Conservation (phyloP, 2,113 vertebrate genomes). For the Anas platyrhynchos region DNA sequence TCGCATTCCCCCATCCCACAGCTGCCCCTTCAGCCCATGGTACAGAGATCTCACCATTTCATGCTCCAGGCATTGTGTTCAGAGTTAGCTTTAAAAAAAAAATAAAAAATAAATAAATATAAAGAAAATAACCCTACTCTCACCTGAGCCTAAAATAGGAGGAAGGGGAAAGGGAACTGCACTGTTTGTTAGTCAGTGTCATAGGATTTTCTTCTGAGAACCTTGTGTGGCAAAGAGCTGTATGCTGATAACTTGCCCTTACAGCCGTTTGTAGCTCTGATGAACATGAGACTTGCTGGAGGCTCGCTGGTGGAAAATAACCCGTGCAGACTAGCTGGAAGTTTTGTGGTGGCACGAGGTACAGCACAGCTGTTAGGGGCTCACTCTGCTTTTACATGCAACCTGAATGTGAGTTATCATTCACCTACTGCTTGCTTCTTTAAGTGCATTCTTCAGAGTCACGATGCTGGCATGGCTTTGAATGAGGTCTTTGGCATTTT, state of each 20-base stretch:
- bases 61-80: not conserved
- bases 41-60: accelerated
- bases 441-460: not conserved
- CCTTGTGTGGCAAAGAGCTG: not conserved
- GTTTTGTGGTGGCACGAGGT: not conserved
- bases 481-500: not conserved
- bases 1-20: not conserved
- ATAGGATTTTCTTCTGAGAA: not conserved
- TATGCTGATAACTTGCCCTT: conserved; percentile 25
- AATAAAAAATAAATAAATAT: not conserved
- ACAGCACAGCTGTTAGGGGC: not conserved
- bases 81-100: not conserved
- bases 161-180: not conserved
- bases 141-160: not conserved
- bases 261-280: not conserved
- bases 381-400: not conserved
- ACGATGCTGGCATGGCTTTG: not conserved
- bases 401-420: not conserved
- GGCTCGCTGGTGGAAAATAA: not conserved
- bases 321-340: not conserved
- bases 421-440: accelerated
- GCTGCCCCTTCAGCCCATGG: not conserved
- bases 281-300: not conserved
- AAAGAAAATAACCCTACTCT: not conserved
- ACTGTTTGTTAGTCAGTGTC: not conserved